phyloP scores from a whole-genome alignment of 2,888 invertebrate species.

The Mythimna loreyi region DNA sequence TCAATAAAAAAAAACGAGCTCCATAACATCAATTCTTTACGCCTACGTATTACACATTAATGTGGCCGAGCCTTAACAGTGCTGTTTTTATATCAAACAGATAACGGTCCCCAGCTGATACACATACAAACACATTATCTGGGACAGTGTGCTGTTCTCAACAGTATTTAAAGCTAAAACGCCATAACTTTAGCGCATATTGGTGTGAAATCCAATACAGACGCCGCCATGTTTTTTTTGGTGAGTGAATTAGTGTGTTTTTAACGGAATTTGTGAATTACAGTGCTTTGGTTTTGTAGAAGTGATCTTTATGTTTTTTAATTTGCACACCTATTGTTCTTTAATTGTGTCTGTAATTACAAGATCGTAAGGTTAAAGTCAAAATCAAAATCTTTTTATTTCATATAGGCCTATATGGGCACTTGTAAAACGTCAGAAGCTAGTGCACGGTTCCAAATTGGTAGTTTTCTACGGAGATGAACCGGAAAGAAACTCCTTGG shows the following conservation, averaged over 20 bases:
- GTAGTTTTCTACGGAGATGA: too few species aligned
- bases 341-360: neutral
- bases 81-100: conserved; percentile 45
- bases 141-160: conserved; percentile 43
- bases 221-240: conserved; percentile 44
- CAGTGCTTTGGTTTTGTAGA: neutral
- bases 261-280: neutral
- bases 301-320: too few species aligned
- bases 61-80: conserved; percentile 16
- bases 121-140: conserved; percentile 56
- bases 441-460: too few species aligned
- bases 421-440: too few species aligned
- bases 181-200: neutral
- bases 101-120: conserved; percentile 55
- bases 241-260: conserved; percentile 32
- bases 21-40: neutral
- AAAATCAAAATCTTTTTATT: too few species aligned
- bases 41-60: too few species aligned
- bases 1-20: neutral
- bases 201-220: conserved; percentile 3
- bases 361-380: too few species aligned
- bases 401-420: too few species aligned
- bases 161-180: conserved; percentile 53
- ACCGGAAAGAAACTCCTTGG: too few species aligned
- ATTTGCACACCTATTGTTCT: too few species aligned